phyloP scores from a whole-genome alignment of 1,140 invertebrate species.

The Heliconius eleuchia region DNA sequence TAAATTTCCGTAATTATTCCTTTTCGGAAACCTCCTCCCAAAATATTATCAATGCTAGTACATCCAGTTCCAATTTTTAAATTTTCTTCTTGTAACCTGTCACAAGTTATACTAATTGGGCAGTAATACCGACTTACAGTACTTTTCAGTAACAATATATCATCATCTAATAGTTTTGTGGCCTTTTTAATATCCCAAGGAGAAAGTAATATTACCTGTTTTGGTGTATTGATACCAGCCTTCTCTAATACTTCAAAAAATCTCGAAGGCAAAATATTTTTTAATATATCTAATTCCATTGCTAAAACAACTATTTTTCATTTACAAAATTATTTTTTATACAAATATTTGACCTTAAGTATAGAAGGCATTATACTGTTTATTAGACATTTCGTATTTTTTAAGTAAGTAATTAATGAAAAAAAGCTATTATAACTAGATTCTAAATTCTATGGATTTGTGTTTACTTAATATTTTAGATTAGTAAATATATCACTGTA shows the following conservation, averaged over 20 bases:
- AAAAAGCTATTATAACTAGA: too few species aligned
- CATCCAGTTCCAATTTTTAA: slow-evolving; percentile 83
- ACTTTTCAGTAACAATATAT: slow-evolving; percentile 63
- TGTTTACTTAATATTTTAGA: too few species aligned
- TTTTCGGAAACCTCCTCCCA: slow-evolving; percentile 87
- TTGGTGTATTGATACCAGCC: slow-evolving; percentile 55
- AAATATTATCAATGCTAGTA: slow-evolving; percentile 81
- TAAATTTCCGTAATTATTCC: slow-evolving; percentile 91
- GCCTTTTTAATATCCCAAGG: slow-evolving; percentile 63
- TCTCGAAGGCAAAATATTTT: slow-evolving; percentile 53
- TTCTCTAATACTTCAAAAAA: slow-evolving; percentile 61
- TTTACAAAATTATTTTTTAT: neutral
- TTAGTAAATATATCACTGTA: too few species aligned
- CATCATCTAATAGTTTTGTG: slow-evolving; percentile 57
- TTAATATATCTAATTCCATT: slow-evolving; percentile 43
- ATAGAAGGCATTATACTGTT: neutral
- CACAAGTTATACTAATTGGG: slow-evolving; percentile 43
- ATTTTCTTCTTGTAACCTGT: slow-evolving; percentile 37
- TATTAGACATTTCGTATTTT: too few species aligned
- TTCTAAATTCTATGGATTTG: too few species aligned
- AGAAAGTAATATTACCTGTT: slow-evolving; percentile 62
- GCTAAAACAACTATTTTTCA: neutral
- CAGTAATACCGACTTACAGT: slow-evolving; percentile 45
- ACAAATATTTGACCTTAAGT: neutral
- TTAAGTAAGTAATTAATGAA: too few species aligned